Base-by-base conservation (phyloP, 2,888 invertebrate genomes). In the Pardosa pseudoannulata region DNA sequence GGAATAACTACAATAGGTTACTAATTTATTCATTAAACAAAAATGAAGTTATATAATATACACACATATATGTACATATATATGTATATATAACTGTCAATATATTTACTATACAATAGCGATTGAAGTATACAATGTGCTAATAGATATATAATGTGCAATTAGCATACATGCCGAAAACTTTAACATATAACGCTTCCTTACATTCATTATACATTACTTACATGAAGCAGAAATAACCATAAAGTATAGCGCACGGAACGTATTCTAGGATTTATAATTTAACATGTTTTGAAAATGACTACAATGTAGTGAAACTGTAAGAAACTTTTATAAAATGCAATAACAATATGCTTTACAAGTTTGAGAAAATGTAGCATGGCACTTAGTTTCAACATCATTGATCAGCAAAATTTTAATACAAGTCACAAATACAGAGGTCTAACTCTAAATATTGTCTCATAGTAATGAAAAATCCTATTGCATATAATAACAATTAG, bases 271-370 rank as follows among this genome's bases (percentile, higher is more conserved):
- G 29, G 56, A 29, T 56, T 81, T 74, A 73, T 73, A 73, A 73
- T 81, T 39, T 11, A 36, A 68, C 27, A 68, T 41, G 39, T 68
- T 70, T 70, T n/a, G n/a, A n/a, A 16, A 23, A 27, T 27, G 28
- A 16, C 70, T 68, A 68, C 41, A 75, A 67, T 75, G 41, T 62
- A 81, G 70, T 73, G 80, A 80, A 78, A 80, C 39, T 39, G 41
- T 81, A 74, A 81, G 50, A 74, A 80, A 79, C 31, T 76, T 78
- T 39, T 80, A 80, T 68, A 80, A 81, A 75, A 81, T 41, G 70
- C 74, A 70, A 50, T 41, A 79, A 79, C 79, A 72, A 79, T 74
- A 74, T 70, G 62, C 29, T 81, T 81, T 75, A 74, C 39, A 80
- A 80, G 74, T 70, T 56, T 41, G 81, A 62, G 68, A 74, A 79